phyloP scores from a whole-genome alignment of 2,797 vertebrate species.

The Crenichthys baileyi region DNA sequence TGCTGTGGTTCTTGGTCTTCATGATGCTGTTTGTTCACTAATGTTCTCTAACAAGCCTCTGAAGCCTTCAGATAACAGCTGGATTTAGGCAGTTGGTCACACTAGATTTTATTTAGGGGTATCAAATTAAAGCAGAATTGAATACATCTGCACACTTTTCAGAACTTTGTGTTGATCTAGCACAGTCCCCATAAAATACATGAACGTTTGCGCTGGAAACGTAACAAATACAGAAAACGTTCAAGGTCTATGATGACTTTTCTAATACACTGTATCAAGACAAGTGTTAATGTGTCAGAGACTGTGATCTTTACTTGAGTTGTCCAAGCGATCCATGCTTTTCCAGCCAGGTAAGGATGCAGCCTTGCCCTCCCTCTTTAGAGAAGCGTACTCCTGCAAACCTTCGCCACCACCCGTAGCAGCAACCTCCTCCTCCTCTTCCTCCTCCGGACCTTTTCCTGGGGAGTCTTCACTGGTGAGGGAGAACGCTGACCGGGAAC shows the following conservation, averaged over 20 bases:
- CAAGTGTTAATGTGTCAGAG: background rate
- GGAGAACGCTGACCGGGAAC: constrained; percentile 86
- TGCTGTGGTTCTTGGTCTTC: no score
- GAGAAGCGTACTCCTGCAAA: constrained; percentile 74
- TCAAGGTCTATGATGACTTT: background rate
- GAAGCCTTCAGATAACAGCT: background rate
- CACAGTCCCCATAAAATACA: background rate
- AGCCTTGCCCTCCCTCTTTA: constrained; percentile 81
- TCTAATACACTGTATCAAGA: background rate
- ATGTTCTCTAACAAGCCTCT: no score
- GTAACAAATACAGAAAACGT: background rate
- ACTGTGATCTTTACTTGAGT: constrained; percentile 80
- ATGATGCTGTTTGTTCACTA: no score
- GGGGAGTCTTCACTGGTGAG: constrained; percentile 84
- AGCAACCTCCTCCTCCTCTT: constrained; percentile 32
- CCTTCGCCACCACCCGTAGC: constrained; percentile 52
- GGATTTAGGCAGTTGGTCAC: background rate
- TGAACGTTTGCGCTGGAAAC: background rate
- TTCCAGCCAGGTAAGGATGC: constrained; percentile 87
- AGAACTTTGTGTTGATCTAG: background rate
- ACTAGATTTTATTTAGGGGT: background rate
- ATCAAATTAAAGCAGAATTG: background rate
- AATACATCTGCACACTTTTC: background rate
- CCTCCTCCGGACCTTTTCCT: constrained; percentile 73
- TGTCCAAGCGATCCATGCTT: constrained; percentile 88